phyloP scores from a whole-genome alignment of 2,888 invertebrate genomes.

The Epirrhoe tristata region DNA sequence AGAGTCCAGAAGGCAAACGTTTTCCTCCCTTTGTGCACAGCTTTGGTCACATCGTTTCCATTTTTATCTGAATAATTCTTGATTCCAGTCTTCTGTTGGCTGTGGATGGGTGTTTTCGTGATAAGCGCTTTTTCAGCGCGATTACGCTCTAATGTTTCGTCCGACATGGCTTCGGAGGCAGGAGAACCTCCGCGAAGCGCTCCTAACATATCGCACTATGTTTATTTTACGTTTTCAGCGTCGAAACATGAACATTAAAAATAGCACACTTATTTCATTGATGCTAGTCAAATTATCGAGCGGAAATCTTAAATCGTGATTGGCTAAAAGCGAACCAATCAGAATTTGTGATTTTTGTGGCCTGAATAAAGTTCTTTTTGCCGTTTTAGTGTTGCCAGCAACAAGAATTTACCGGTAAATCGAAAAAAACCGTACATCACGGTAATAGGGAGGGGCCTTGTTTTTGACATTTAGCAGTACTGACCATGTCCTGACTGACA shows the following conservation, averaged over 20 bases:
- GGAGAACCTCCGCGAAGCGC: conserved; percentile 74
- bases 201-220: conserved; percentile 58
- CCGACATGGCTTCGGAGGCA: conserved; percentile 75
- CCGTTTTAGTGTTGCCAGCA: conserved; percentile 18
- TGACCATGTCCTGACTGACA: no score
- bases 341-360: background rate
- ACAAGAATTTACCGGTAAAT: conserved; percentile 8
- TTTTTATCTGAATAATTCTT: conserved; percentile 79
- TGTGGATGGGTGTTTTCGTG: conserved; percentile 70
- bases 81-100: conserved; percentile 58
- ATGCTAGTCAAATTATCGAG: conserved; percentile 77
- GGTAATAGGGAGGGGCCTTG: conserved; percentile 4
- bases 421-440: conserved; percentile 4
- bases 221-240: conserved; percentile 46
- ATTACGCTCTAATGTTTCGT: conserved; percentile 70
- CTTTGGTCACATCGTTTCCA: conserved; percentile 75
- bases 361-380: conserved; percentile 22
- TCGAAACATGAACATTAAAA: conserved; percentile 62
- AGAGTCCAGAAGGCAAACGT: conserved; percentile 93
- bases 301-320: conserved; percentile 56
- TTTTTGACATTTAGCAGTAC: conserved; percentile 36
- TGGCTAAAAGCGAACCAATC: conserved; percentile 50
- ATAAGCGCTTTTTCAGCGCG: conserved; percentile 75
- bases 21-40: conserved; percentile 79
- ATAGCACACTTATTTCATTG: conserved; percentile 59